Evolutionary conservation across 2,797 vertebrate species (phyloP), one percentile per base, ranked within the genome.

Genomic region (Apodemus agrarius): DNA sequence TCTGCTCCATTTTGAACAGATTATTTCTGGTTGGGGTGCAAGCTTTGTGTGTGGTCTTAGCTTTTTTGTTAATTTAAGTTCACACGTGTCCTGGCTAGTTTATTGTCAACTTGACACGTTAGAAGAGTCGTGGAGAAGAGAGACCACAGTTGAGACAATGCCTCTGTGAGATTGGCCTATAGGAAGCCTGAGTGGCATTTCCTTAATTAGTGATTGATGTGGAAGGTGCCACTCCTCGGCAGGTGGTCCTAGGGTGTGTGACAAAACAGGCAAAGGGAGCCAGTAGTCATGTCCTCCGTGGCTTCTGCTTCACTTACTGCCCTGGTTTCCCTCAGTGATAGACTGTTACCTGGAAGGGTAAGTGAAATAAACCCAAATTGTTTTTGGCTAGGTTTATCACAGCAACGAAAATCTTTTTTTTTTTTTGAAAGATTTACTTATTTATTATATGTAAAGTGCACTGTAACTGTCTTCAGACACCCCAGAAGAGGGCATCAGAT

Each of bases 11-110:
- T 96, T 92, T 82, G 72, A 90, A n/a, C 46, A 93, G 34, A 40
- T 95, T 86, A 59, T 69, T 93, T 96, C 69, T 75, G 31, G 5
- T 59, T 92, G 63, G 46, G 46, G 26, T 87, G 59, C 8, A 46
- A 69, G 40, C 52, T 12, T 46, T 43, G 29, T 89, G 75, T 52
- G 43, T 82, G 40, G 52, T 57, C 94, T 87, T 93, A 21, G 34
- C 86, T 90, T n/a, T 37, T 37, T 63, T 85, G 46, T 89, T 94
- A 69, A 31, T 81, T 81, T 95, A 83, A 78, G 65, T 83, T 95
- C 24, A n/a, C 43, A 10, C 4, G 46, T 67, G 19, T n/a, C 29
- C 43, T 49, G 61, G 81, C 37, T 43, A 63, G 59, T 61, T 82
- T 82, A 61, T 63, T 61, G 31, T 54, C 78, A 12, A n/a, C 31